Evolutionary conservation across 1,140 invertebrate species (phyloP).

Genomic region (Trypoxylus dichotomus): DNA sequence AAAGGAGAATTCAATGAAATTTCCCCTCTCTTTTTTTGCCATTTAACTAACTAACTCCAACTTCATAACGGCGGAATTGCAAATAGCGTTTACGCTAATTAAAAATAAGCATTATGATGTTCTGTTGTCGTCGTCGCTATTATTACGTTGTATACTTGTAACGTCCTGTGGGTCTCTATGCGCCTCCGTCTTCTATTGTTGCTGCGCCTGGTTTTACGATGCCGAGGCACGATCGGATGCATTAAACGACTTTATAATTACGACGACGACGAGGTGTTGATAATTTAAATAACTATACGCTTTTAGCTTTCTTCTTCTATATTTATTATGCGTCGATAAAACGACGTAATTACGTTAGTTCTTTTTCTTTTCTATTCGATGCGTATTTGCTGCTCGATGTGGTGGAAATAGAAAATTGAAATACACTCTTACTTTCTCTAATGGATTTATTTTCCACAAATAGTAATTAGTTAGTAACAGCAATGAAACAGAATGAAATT

Average conservation of each 20-base stretch:
- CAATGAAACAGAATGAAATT: too few relatives aligned
- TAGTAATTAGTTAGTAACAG: too few relatives aligned
- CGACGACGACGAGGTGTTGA: background rate
- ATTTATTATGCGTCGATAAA: background rate
- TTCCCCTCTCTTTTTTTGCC: constrained; percentile 15
- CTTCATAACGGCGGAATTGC: constrained; percentile 12
- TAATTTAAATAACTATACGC: background rate
- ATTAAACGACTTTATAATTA: constrained; percentile 15
- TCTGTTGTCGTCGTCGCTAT: background rate
- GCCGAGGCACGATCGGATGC: background rate
- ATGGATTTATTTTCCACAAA: background rate
- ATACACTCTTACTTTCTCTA: background rate
- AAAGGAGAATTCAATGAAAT: constrained; percentile 20
- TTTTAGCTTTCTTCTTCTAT: background rate
- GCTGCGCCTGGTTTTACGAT: background rate
- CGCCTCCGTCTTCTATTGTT: background rate
- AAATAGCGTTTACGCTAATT: constrained; percentile 13
- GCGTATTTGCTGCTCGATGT: background rate
- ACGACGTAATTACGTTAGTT: background rate
- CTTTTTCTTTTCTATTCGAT: background rate
- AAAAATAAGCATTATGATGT: background rate
- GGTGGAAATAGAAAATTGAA: background rate
- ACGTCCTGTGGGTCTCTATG: background rate
- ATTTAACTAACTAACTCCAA: background rate
- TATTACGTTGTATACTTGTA: background rate